These are phyloP conservation scores for Astropecten irregularis DNA, from an alignment of 53 echinoderm and acorn worm species.

Conservation along the genomic window DNA sequence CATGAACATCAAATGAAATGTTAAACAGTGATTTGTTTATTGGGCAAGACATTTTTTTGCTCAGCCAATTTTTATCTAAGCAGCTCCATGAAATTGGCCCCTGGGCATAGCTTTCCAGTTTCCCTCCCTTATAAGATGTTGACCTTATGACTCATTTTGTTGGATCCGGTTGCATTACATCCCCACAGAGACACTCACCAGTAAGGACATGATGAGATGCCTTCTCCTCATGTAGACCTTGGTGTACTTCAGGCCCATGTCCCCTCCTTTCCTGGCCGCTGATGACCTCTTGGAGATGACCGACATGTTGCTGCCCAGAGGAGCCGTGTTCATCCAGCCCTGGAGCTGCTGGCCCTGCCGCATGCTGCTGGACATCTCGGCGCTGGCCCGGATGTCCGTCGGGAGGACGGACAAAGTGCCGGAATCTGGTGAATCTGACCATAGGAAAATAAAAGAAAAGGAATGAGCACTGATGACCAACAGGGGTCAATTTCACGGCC, in stretches of 20 bases:
- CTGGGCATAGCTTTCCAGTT: no score
- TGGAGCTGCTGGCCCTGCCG: conserved; percentile 49
- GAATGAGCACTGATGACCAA: no score
- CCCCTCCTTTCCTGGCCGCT: conserved; percentile 85
- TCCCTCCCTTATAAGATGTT: no score
- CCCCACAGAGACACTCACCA: conserved; percentile 83
- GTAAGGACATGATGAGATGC: conserved; percentile 74
- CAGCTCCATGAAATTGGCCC: no score
- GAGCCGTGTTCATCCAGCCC: conserved; percentile 92
- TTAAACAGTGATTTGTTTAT: no score
- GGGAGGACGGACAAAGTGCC: conserved; percentile 57
- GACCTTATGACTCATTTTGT: no score
- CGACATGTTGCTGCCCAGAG: conserved; percentile 79
- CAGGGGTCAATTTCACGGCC: no score
- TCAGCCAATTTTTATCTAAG: no score
- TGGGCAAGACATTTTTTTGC: no score
- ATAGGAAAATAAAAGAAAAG: background rate
- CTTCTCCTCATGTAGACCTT: conserved; percentile 92
- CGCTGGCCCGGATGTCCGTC: conserved; percentile 70
- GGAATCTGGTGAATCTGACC: conserved; percentile 60
- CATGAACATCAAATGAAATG: no score
- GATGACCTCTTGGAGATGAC: conserved; percentile 89
- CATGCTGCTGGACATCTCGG: conserved; percentile 17
- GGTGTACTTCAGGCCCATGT: conserved; percentile 69
- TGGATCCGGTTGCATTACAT: no score